Evolutionary conservation across 2,797 vertebrate species (phyloP).

Genomic region (Platyrinchus mystaceus): DNA sequence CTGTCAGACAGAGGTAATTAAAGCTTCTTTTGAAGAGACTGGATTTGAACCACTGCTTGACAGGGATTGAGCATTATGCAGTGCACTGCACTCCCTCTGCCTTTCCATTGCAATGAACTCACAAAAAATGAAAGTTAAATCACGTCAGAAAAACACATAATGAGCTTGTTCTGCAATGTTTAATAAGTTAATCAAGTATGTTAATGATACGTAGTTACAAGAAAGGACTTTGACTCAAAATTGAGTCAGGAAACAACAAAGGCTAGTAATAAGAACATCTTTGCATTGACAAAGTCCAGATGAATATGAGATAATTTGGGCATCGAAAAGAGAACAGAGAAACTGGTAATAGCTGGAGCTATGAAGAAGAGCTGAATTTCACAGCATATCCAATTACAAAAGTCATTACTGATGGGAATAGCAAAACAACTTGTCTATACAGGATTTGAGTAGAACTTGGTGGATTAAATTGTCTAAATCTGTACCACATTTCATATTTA

Average conservation of each 20-base stretch:
- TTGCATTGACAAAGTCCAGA: conserved; percentile 47
- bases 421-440: not conserved
- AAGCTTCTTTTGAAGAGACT: not conserved
- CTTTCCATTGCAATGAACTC: conserved; percentile 8
- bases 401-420: not conserved
- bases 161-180: conserved; percentile 44
- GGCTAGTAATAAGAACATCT: conserved; percentile 39
- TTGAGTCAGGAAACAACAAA: conserved; percentile 41
- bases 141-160: conserved; percentile 55
- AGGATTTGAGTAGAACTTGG: conserved; percentile 9
- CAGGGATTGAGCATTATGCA: not conserved
- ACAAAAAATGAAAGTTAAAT: conserved; percentile 47
- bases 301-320: conserved; percentile 52
- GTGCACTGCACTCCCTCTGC: not conserved
- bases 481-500: not conserved
- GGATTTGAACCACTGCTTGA: not conserved
- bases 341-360: not conserved
- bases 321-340: conserved; percentile 20
- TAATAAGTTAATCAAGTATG: conserved; percentile 66
- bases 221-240: conserved; percentile 34
- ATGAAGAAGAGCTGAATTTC: conserved; percentile 48
- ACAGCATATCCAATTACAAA: conserved; percentile 14
- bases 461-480: conserved; percentile 9
- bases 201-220: conserved; percentile 55
- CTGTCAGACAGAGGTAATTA: conserved; percentile 35